Conservation (phyloP, 30 jellyfish, hydroid and myxozoan genomes). For the Catostylus mosaicus region DNA sequence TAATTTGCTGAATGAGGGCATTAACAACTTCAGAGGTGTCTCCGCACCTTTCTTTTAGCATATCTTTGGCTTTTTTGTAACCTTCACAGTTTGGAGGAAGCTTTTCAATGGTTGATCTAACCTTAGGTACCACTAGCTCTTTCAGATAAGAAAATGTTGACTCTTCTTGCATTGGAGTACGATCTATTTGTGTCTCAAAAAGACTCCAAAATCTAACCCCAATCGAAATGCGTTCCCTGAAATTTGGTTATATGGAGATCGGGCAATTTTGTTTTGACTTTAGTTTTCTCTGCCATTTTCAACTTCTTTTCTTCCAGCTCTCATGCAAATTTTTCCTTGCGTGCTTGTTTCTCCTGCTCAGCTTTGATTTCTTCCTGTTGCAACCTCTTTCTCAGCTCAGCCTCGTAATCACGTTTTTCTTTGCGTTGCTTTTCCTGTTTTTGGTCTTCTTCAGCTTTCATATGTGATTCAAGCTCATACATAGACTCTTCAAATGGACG, state of each 20-base stretch:
- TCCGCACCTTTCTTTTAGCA: constrained; percentile 41
- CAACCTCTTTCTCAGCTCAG: constrained; percentile 51
- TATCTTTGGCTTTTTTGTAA: constrained; percentile 57
- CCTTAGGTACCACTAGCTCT: constrained; percentile 51
- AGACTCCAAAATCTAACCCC: constrained; percentile 74
- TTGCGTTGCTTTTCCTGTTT: constrained; percentile 11
- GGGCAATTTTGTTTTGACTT: constrained; percentile 49
- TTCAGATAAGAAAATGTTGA: constrained; percentile 62
- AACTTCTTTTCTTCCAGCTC: too few species aligned
- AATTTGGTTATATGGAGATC: too few species aligned
- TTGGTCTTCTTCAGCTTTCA: constrained; percentile 29
- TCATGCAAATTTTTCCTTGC: too few species aligned
- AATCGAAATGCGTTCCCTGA: constrained; percentile 68
- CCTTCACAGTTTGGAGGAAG: constrained; percentile 57
- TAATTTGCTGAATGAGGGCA: constrained; percentile 63
- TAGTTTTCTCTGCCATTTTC: too few species aligned
- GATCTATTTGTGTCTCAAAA: constrained; percentile 64
- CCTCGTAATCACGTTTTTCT: constrained; percentile 33
- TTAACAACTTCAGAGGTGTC: constrained; percentile 55
- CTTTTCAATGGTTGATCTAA: constrained; percentile 33
- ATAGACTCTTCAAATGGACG: constrained; percentile 36
- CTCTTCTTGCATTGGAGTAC: constrained; percentile 24
- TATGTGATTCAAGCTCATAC: constrained; percentile 18
- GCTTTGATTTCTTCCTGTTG: constrained; percentile 37
- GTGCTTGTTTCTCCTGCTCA: constrained; percentile 50